These are phyloP conservation scores for Cotesia typhae DNA, from an alignment of 1,140 invertebrate genomes.

Conservation along the genomic window DNA sequence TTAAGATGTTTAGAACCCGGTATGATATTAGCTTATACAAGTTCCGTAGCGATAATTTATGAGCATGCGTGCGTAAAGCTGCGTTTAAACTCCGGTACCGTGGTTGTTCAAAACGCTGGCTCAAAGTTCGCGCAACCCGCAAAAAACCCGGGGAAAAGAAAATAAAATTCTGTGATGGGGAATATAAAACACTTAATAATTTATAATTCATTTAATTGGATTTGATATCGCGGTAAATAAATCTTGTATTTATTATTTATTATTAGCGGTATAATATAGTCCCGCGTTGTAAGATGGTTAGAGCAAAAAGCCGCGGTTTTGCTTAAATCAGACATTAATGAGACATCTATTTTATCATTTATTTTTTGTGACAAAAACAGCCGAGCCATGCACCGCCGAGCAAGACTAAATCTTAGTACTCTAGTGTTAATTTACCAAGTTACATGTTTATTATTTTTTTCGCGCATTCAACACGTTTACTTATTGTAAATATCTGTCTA, in stretches of 20 bases:
- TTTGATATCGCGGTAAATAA: too few species aligned
- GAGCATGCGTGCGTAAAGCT: constrained; percentile 12
- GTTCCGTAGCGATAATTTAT: not conserved
- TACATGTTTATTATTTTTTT: constrained; percentile 26
- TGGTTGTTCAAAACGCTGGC: too few species aligned
- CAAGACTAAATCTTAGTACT: constrained; percentile 33
- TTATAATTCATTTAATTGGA: too few species aligned
- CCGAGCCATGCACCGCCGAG: constrained; percentile 32
- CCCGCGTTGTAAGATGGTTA: too few species aligned
- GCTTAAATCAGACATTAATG: not conserved
- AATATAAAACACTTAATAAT: not conserved
- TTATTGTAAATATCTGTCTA: constrained; percentile 4
- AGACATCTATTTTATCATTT: not conserved
- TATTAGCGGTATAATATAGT: too few species aligned
- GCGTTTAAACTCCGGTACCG: not conserved
- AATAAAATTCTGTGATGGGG: not conserved
- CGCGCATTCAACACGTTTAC: constrained; percentile 25
- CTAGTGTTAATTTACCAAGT: constrained; percentile 30
- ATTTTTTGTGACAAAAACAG: constrained; percentile 11
- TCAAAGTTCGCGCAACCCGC: too few species aligned
- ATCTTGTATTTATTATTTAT: too few species aligned
- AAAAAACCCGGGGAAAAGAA: not conserved
- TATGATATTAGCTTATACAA: too few species aligned
- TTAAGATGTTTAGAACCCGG: too few species aligned
- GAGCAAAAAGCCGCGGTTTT: too few species aligned